Percentiles rank a stretch among this genome's conserved stretches.
phyloP scores from a whole-genome alignment of 2,113 vertebrate genomes.

The Okapia johnstoni region DNA sequence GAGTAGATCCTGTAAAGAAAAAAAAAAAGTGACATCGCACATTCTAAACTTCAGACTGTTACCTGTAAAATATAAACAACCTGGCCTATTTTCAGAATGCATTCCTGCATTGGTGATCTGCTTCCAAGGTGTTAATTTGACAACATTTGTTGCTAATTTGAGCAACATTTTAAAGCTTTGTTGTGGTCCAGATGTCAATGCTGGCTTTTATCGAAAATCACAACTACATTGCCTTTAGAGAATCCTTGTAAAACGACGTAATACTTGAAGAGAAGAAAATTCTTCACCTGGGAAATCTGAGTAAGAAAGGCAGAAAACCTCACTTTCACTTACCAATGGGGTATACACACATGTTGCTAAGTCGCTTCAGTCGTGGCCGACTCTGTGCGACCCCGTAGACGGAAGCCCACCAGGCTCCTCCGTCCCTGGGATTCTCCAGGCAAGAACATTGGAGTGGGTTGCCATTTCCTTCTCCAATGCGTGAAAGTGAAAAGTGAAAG shows the following conservation, averaged over 20 bases:
- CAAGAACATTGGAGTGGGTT: too few species aligned
- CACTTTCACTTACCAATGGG: not conserved
- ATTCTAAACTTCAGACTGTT: not conserved
- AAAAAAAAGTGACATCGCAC: not conserved
- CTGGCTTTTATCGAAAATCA: not conserved
- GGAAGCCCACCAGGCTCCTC: too few species aligned
- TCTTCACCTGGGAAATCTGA: not conserved
- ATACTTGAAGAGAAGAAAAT: not conserved
- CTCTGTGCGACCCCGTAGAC: too few species aligned
- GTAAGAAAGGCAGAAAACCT: not conserved
- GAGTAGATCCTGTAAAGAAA: conserved; percentile 84
- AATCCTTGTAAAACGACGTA: not conserved
- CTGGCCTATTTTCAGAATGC: not conserved
- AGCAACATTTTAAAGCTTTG: not conserved
- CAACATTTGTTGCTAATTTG: not conserved
- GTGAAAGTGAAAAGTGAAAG: too few species aligned
- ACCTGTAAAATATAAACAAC: not conserved
- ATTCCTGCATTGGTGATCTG: not conserved
- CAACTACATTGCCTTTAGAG: not conserved
- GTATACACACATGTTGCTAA: not conserved
- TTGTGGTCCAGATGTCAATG: not conserved
- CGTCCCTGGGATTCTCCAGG: too few species aligned
- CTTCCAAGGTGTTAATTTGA: not conserved
- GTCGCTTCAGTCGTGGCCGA: too few species aligned
- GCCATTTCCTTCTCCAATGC: too few species aligned